Conservation (phyloP, 1,140 invertebrate species). For the Zaprionus lachaisei region DNA sequence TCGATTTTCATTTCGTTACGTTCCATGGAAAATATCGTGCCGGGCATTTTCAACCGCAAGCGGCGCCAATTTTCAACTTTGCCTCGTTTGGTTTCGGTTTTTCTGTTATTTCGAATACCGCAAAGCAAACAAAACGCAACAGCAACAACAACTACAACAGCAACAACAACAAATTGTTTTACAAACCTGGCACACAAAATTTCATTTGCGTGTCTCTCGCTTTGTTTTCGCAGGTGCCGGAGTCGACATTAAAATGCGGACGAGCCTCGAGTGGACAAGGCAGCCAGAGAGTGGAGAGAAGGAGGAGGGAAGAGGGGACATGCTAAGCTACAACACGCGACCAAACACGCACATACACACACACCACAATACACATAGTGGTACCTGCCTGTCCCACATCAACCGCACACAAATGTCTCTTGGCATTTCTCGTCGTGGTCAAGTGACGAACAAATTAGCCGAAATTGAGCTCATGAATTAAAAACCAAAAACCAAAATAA, state of each 20-base stretch:
- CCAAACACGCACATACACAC: slow-evolving; percentile 24
- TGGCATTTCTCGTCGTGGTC: slow-evolving; percentile 58
- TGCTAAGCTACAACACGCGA: slow-evolving; percentile 27
- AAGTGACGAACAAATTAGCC: slow-evolving; percentile 80
- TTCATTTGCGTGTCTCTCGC: slow-evolving; percentile 45
- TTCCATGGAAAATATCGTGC: slow-evolving; percentile 18
- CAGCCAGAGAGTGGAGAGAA: background rate
- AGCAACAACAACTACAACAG: slow-evolving; percentile 5
- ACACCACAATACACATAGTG: background rate
- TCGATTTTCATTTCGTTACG: slow-evolving; percentile 9
- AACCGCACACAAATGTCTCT: slow-evolving; percentile 31
- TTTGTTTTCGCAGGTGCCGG: slow-evolving; percentile 49
- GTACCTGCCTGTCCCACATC: slow-evolving; percentile 26
- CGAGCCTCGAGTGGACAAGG: slow-evolving; percentile 11
- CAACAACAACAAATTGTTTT: slow-evolving; percentile 32
- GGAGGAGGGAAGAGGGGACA: slow-evolving; percentile 12
- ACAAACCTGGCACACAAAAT: slow-evolving; percentile 41
- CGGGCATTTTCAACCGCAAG: slow-evolving; percentile 38
- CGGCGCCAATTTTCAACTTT: slow-evolving; percentile 55
- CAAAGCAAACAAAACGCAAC: slow-evolving; percentile 23
- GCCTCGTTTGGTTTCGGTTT: slow-evolving; percentile 10
- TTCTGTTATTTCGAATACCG: slow-evolving; percentile 16
- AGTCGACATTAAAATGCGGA: slow-evolving; percentile 35
- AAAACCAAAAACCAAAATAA: slow-evolving; percentile 29
- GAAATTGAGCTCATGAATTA: slow-evolving; percentile 70